Evolutionary conservation across 2,797 vertebrate species (phyloP).

Genomic region (Psittacula derbiana): DNA sequence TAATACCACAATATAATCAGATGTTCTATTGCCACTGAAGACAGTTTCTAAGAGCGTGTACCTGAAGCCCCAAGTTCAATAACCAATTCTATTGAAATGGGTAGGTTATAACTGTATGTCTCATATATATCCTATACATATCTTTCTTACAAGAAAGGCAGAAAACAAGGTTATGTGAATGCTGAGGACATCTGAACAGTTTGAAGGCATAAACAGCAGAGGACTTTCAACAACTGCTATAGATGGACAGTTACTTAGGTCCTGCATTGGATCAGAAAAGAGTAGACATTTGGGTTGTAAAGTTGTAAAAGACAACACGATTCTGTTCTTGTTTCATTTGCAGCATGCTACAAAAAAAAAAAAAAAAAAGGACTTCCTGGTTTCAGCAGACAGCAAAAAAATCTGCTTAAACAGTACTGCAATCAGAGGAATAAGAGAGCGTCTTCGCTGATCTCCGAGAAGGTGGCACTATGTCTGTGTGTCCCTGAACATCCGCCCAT

Average conservation of each 20-base stretch:
- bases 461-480: not conserved
- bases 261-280: not conserved
- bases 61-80: not conserved
- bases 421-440: not conserved
- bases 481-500: not conserved
- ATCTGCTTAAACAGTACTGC: not conserved
- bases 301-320: not conserved
- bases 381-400: not conserved
- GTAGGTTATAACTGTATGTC: not conserved
- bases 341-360: not conserved
- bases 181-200: not conserved
- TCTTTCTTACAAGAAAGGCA: not conserved
- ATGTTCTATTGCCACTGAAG: not conserved
- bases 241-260: not conserved
- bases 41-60: not conserved
- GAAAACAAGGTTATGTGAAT: not conserved
- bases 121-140: not conserved
- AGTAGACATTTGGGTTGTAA: not conserved
- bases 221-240: not conserved
- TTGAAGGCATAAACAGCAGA: not conserved
- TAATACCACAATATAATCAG: not conserved
- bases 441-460: not conserved
- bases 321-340: not conserved
- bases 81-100: not conserved
- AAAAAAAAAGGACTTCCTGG: not conserved